These are phyloP conservation scores for Rutpela maculata DNA, from an alignment of 2,888 invertebrate genomes.

Conservation along the genomic window DNA sequence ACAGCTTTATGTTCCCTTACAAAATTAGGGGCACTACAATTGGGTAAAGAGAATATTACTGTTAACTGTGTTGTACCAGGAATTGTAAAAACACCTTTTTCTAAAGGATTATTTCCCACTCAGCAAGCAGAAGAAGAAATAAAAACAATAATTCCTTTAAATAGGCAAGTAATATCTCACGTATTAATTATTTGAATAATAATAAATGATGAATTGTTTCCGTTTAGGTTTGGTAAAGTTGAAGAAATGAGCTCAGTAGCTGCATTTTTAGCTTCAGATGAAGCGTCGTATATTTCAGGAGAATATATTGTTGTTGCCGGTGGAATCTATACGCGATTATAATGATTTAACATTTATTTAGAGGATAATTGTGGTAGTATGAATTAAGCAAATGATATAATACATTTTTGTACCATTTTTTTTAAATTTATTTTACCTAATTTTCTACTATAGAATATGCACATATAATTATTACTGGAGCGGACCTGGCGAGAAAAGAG, in stretches of 20 bases:
- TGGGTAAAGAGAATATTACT: conserved; percentile 88
- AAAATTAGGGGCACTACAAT: conserved; percentile 86
- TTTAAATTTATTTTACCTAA: no score
- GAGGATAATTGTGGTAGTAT: no score
- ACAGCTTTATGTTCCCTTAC: conserved; percentile 92
- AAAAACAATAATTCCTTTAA: conserved; percentile 72
- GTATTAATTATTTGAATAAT: not conserved
- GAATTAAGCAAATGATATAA: no score
- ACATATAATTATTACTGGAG: no score
- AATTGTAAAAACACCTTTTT: conserved; percentile 93
- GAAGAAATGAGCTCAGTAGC: conserved; percentile 80
- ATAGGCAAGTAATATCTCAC: conserved; percentile 67
- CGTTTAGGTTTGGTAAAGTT: conserved; percentile 75
- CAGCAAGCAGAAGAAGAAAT: conserved; percentile 66
- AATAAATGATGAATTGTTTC: not conserved
- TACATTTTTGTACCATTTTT: no score
- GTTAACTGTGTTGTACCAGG: conserved; percentile 97
- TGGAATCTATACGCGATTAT: conserved; percentile 79
- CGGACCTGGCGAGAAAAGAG: no score
- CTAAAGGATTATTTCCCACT: conserved; percentile 79
- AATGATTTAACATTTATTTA: conserved; percentile 55
- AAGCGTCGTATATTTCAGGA: conserved; percentile 84
- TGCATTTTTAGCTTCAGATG: conserved; percentile 82
- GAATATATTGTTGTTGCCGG: conserved; percentile 82
- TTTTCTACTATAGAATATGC: no score